These are phyloP conservation scores for Cinara cedri DNA, from an alignment of 2,888 invertebrate species.

Conservation along the genomic window DNA sequence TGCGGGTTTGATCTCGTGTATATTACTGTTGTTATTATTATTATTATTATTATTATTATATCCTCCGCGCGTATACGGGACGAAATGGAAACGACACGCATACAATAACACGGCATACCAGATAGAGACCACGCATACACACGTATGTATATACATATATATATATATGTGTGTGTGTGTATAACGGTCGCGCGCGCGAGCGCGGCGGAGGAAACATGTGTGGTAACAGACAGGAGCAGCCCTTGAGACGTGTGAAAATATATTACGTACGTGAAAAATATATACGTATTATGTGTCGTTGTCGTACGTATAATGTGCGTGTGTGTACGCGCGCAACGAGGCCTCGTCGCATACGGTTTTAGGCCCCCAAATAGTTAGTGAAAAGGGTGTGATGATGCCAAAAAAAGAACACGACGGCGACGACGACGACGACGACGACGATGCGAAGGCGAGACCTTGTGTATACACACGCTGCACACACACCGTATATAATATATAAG, in stretches of 20 bases:
- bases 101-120: no score
- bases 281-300: no score
- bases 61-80: no score
- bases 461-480: not conserved
- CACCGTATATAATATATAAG: not conserved
- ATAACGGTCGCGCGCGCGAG: not conserved
- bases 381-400: constrained; percentile 56
- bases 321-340: no score
- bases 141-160: no score
- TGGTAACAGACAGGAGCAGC: constrained; percentile 35
- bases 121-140: no score
- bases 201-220: constrained; percentile 34
- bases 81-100: constrained; percentile 32
- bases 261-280: constrained; percentile 16
- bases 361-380: constrained; percentile 52
- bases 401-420: constrained; percentile 42
- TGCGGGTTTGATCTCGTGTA: constrained; percentile 11
- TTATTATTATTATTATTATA: no score
- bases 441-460: constrained; percentile 47
- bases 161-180: no score
- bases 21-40: no score
- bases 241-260: constrained; percentile 55
- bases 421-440: no score
- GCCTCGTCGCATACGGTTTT: constrained; percentile 36
- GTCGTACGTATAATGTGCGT: no score